A percentile compares a stretch with the other conserved stretches of the same genome.
These are phyloP conservation scores for Camponotus vicinus DNA, from an alignment of 1,140 invertebrate species.

Conservation along the genomic window DNA sequence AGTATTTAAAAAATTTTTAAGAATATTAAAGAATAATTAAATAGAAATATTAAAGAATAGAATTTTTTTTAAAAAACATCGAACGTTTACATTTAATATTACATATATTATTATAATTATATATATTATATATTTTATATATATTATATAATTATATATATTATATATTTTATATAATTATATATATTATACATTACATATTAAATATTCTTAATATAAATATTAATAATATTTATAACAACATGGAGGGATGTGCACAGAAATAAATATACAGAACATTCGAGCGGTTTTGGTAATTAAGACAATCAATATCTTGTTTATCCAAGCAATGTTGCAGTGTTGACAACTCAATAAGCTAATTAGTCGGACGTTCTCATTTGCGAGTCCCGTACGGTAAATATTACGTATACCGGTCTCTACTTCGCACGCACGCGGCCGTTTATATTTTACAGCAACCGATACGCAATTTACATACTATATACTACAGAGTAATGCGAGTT, in stretches of 20 bases:
- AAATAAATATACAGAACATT: neutral
- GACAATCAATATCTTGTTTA: constrained; percentile 60
- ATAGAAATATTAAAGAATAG: no score
- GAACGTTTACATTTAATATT: neutral
- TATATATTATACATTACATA: no score
- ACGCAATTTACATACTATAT: constrained; percentile 61
- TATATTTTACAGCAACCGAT: constrained; percentile 47
- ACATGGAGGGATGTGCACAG: neutral
- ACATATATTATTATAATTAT: neutral
- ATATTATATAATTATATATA: neutral
- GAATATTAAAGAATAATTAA: no score
- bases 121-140: no score
- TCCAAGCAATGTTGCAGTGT: constrained; percentile 22
- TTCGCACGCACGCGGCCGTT: constrained; percentile 28
- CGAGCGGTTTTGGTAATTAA: constrained; percentile 6
- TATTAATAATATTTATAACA: neutral
- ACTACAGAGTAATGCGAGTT: constrained; percentile 60
- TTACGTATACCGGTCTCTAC: neutral
- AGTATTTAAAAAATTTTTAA: no score
- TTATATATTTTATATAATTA: no score
- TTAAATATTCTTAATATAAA: no score
- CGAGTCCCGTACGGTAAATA: constrained; percentile 36
- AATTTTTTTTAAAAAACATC: no score
- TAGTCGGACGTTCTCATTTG: constrained; percentile 40
- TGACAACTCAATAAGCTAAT: constrained; percentile 59